Percentiles rank a stretch among this genome's conserved stretches.
These are phyloP conservation scores for Rhinella marina DNA, from an alignment of 2,797 vertebrate genomes.

Conservation along the genomic window DNA sequence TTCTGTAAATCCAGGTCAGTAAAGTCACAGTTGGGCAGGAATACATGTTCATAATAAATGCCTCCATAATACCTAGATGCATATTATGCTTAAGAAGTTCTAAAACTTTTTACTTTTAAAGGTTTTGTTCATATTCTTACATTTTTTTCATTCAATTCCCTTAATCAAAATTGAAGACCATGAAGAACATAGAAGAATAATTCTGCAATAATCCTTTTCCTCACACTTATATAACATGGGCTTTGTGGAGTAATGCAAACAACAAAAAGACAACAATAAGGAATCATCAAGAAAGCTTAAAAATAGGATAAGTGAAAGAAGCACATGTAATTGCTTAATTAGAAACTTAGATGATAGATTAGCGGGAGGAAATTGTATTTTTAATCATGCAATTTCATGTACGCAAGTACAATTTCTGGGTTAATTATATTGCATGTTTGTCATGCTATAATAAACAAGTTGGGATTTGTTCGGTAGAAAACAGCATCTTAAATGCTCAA, in stretches of 20 bases:
- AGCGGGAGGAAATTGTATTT: slow-evolving; percentile 44
- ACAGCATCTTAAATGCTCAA: background rate
- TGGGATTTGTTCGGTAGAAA: background rate
- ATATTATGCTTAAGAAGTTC: too few relatives aligned
- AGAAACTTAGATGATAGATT: slow-evolving; percentile 40
- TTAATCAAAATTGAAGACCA: background rate
- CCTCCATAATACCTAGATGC: too few relatives aligned
- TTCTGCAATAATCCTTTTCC: background rate
- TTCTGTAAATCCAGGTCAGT: too few relatives aligned
- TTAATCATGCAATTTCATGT: slow-evolving; percentile 52
- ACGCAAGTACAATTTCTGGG: slow-evolving; percentile 19
- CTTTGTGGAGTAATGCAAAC: slow-evolving; percentile 5
- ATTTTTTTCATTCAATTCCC: background rate
- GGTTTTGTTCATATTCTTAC: background rate
- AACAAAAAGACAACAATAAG: slow-evolving; percentile 27
- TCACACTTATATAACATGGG: background rate
- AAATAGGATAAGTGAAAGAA: slow-evolving; percentile 50
- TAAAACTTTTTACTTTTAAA: too few relatives aligned
- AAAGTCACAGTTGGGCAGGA: too few relatives aligned
- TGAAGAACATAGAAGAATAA: background rate
- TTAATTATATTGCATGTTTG: slow-evolving; percentile 50
- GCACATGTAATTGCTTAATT: slow-evolving; percentile 56
- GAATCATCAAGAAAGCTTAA: slow-evolving; percentile 34
- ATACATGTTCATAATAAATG: too few relatives aligned
- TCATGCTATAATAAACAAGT: slow-evolving; percentile 23